Base-by-base conservation (phyloP, 1,140 invertebrate species). In the Drosophila mauritiana region DNA sequence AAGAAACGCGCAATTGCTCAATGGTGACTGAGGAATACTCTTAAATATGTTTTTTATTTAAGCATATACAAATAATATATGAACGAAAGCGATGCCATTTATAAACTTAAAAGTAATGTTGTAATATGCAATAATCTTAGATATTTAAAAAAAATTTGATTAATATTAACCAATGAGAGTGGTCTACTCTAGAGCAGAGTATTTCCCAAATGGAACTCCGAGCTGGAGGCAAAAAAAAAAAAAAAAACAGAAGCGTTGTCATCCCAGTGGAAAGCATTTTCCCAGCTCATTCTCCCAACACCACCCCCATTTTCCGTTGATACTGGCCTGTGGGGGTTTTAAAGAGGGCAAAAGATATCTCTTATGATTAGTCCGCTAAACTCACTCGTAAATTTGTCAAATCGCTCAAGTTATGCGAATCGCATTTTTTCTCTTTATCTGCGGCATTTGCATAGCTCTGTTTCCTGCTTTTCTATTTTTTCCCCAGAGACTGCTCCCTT, bases 331-430 rank as follows among this genome's bases (percentile, higher is more conserved):
- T 7, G 68, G 77, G 63, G 49, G 15, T 73, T 40, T 45, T 42
- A 10, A 62, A 36, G 51, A 52, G 55, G 57, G 13, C 22, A 62
- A 42, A 25, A 42, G 36, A 82, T 80, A 86, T 86, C 74, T 79
- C 52, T 68, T 63, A 78, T 86, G 84, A 88, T 89, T 88, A 88
- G 84, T 88, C 51, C 73, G 76, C 84, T 80, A 74, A 88, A 84
- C 68, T 84, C 73, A 84, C 84, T 85, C 85, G 80, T 89, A 89
- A 85, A 90, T 90, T 89, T 89, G 85, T 90, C 85, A 88, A 88
- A 83, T 88, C 83, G 75, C 78, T 37, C 69, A 73, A 82, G 82
- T 82, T 78, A 82, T 86, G 59, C 42, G 55, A 73, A 55, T 62
- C 54, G 55, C 58, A 62, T 51, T 82, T 73, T 49, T 59, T 36